Evolutionary conservation across 2,888 invertebrate species (phyloP), one percentile per base, ranked within the genome.

Genomic region (Cataglyphis rosenhaueri): DNA sequence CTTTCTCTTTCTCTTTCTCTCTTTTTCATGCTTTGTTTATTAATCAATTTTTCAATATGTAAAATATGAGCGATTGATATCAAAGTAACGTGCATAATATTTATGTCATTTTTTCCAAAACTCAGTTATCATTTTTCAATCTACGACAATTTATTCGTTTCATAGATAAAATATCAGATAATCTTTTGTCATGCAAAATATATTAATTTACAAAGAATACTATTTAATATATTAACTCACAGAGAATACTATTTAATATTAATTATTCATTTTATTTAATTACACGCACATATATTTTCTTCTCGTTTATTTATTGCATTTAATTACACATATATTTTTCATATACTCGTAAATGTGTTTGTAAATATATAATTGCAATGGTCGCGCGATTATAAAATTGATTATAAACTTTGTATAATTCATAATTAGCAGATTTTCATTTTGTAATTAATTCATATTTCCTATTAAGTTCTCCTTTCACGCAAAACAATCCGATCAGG

Each of bases 51-150:
- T 32, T 21, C 52, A 52, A 32, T 18, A 10, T 32, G 2, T 32
- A 59, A 25, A 68, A 35, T 35, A 32, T 35, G 10, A 25, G 3
- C 15, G 38, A 70, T 78, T 41, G 10, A 41, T n/a, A 21, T 1
- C 57, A 59, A 78, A 57, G 4, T n/a, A 41, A 44, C 35, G 15
- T 57, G 8, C 52, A 8, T 32, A 68, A 82, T 89, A 86, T 83
- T 79, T 81, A 61, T 83, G 82, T 81, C 73, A 75, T 48, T 81
- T 18, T 21, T 68, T 35, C 5, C 61, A 84, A 82, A 84, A 85
- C 83, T 85, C 79, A 86, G 85, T 89, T 86, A 86, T 85, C 82
- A 88, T 87, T 89, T 86, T 89, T 84, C 76, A 81, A 85, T 85
- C 78, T 75, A 78, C 29, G 29, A 29, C 82, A 76, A 82, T 83